These are phyloP conservation scores for Pygocentrus nattereri DNA, from an alignment of 2,797 vertebrate genomes.

Conservation along the genomic window DNA sequence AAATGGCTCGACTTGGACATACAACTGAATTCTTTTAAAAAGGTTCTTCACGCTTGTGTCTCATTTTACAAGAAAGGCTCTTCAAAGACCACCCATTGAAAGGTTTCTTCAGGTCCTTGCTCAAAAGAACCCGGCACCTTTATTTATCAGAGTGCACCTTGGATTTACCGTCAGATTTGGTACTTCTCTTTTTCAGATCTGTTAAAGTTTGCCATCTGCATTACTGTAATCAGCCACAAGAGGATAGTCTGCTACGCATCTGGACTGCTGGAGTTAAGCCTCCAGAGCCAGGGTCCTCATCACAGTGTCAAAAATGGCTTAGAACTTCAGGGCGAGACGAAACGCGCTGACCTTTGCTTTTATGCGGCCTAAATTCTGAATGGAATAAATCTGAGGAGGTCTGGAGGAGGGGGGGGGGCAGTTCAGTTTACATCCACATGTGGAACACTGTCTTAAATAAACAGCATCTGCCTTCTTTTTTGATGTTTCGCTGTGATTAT, in stretches of 20 bases:
- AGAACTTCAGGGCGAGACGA: constrained; percentile 16
- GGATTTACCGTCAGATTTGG: background rate
- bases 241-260: constrained; percentile 65
- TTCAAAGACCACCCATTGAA: background rate
- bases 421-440: background rate
- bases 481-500: background rate
- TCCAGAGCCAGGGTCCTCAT: constrained; percentile 5
- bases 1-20: too few relatives aligned
- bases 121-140: background rate
- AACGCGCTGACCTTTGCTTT: constrained; percentile 8
- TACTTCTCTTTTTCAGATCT: background rate
- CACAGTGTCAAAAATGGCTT: background rate
- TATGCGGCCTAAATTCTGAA: background rate
- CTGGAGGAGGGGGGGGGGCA: too few relatives aligned
- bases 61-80: background rate
- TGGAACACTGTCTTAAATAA: constrained; percentile 1
- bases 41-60: too few relatives aligned
- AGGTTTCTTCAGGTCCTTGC: background rate
- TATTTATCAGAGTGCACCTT: background rate
- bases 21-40: too few relatives aligned
- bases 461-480: background rate
- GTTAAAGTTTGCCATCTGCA: constrained; percentile 45
- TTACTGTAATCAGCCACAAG: constrained; percentile 70
- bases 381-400: background rate
- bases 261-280: background rate